These are phyloP conservation scores for Gorsachius goisagi DNA, from an alignment of 2,113 vertebrate genomes.

Conservation along the genomic window DNA sequence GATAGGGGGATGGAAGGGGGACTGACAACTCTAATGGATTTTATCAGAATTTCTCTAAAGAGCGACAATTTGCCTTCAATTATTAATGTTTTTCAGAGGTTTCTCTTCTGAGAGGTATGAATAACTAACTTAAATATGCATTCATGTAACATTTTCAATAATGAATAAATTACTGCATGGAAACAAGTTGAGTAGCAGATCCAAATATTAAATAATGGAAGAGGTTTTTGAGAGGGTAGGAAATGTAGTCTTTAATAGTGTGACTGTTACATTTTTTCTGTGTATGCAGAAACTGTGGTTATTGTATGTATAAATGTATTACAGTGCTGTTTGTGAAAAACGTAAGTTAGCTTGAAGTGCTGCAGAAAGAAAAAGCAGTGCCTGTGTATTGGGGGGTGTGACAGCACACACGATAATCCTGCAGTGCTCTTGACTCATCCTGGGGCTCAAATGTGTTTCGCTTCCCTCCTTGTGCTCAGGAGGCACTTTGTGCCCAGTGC, in stretches of 20 bases:
- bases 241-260: not conserved
- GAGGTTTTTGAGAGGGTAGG: not conserved
- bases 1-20: slow-evolving; percentile 59
- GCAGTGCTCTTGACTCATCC: not conserved
- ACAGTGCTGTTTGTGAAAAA: not conserved
- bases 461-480: fast-evolving
- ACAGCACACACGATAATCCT: not conserved
- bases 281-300: not conserved
- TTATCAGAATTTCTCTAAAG: slow-evolving; percentile 13
- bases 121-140: slow-evolving; percentile 31
- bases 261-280: not conserved
- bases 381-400: not conserved
- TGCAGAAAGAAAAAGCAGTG: not conserved
- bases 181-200: not conserved
- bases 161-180: slow-evolving; percentile 14
- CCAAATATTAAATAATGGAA: slow-evolving; percentile 42
- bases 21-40: slow-evolving; percentile 52
- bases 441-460: not conserved
- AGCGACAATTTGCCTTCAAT: slow-evolving; percentile 48
- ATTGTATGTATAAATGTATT: not conserved
- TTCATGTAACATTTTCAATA: not conserved
- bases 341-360: not conserved
- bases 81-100: slow-evolving; percentile 51
- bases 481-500: not conserved
- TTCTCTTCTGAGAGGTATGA: slow-evolving; percentile 64